phyloP scores from a whole-genome alignment of 2,113 vertebrate species.

The Nibea albiflora region DNA sequence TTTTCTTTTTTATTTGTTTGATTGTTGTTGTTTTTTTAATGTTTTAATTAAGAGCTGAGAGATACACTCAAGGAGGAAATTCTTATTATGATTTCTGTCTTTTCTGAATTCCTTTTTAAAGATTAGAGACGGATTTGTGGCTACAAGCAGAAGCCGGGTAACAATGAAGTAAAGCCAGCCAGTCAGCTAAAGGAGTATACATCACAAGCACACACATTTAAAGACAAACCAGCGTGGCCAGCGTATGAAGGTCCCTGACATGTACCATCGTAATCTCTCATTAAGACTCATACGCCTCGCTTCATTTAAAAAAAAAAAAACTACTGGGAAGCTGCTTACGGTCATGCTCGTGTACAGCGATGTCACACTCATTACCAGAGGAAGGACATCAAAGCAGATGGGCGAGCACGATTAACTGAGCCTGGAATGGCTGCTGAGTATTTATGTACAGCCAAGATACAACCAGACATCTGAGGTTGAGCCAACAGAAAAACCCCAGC shows the following conservation, averaged over 20 bases:
- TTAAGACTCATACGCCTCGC: constrained; percentile 37
- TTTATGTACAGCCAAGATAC: constrained; percentile 58
- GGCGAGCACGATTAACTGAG: constrained; percentile 62
- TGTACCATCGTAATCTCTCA: constrained; percentile 35
- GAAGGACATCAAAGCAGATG: constrained; percentile 77
- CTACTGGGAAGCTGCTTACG: constrained; percentile 44
- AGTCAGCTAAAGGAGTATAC: not conserved
- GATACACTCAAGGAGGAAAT: not conserved
- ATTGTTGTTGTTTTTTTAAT: no score
- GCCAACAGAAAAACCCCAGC: constrained; percentile 31
- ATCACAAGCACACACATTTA: not conserved
- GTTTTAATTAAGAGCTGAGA: not conserved
- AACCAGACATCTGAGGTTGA: constrained; percentile 43
- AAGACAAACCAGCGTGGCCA: constrained; percentile 23
- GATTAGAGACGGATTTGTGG: not conserved
- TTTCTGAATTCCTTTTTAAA: not conserved
- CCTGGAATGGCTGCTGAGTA: constrained; percentile 50
- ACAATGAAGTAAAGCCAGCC: constrained; percentile 8
- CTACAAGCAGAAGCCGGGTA: not conserved
- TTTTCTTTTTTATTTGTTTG: not conserved
- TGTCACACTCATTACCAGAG: constrained; percentile 70
- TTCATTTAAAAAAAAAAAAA: constrained; percentile 54
- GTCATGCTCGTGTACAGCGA: constrained; percentile 52
- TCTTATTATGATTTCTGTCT: not conserved
- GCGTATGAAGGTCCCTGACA: constrained; percentile 30